Evolutionary conservation across 2,888 invertebrate species (phyloP).

Genomic region (Diaphora mendica): DNA sequence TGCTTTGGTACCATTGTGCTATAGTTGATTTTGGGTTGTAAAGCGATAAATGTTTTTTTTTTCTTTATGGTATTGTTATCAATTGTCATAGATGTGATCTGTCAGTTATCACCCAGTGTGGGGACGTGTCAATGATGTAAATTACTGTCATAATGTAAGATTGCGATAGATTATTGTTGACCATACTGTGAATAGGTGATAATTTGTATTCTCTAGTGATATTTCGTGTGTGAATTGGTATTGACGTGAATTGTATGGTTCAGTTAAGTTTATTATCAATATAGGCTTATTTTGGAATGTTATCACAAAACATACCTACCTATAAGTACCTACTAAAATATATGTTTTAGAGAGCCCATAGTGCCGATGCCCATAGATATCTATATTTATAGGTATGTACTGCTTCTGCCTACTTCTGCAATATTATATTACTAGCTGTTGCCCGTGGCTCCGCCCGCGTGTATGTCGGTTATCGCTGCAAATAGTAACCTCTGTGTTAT

Average conservation of each 20-base stretch:
- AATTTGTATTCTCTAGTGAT: slow-evolving; percentile 18
- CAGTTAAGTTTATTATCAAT: slow-evolving; percentile 12
- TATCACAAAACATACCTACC: background rate
- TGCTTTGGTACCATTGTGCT: fast-evolving
- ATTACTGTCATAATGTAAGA: slow-evolving; percentile 49
- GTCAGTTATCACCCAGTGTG: slow-evolving; percentile 59
- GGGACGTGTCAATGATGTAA: slow-evolving; percentile 47
- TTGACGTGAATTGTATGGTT: slow-evolving; percentile 23
- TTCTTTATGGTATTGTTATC: slow-evolving; percentile 48
- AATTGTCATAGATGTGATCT: slow-evolving; percentile 72
- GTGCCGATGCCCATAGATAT: too few species aligned
- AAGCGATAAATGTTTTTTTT: slow-evolving; percentile 12
- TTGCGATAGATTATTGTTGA: slow-evolving; percentile 54
- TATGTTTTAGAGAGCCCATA: too few species aligned
- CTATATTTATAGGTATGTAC: too few species aligned
- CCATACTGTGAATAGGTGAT: slow-evolving; percentile 32
- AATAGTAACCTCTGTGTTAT: too few species aligned
- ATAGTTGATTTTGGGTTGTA: slow-evolving; percentile 15
- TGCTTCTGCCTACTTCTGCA: too few species aligned
- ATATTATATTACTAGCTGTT: too few species aligned
- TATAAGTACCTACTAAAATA: too few species aligned
- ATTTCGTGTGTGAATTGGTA: slow-evolving; percentile 22
- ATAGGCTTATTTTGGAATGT: background rate
- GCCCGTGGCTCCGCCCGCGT: too few species aligned
- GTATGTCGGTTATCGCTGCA: too few species aligned